phyloP scores from a whole-genome alignment of 2,113 vertebrate genomes.

The Ophiodon elongatus region DNA sequence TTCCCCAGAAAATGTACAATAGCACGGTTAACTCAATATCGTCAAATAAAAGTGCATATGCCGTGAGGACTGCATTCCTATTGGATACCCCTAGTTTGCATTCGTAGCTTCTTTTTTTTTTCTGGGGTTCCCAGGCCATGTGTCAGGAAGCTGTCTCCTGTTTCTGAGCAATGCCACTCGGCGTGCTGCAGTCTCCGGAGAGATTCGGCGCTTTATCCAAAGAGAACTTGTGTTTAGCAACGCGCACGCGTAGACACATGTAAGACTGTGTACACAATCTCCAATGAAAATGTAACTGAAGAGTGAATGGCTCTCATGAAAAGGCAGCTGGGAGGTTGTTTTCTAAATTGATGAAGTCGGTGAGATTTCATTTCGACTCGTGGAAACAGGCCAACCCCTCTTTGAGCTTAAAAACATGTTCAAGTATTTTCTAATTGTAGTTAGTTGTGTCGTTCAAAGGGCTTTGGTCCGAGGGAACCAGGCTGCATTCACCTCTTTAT shows the following conservation, averaged over 20 bases:
- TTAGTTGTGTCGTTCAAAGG: not conserved
- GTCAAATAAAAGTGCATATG: not conserved
- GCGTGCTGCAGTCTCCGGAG: not conserved
- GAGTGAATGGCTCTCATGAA: not conserved
- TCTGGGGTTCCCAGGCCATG: not conserved
- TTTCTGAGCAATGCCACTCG: not conserved
- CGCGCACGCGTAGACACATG: not conserved
- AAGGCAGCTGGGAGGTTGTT: not conserved
- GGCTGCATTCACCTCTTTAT: not conserved
- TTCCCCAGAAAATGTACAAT: not conserved
- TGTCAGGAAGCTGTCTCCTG: slow-evolving; percentile 19
- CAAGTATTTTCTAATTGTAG: not conserved
- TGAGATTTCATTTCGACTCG: not conserved
- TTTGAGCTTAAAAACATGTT: not conserved
- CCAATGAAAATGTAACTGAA: not conserved
- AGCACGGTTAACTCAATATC: not conserved
- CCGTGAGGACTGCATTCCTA: not conserved
- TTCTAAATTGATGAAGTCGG: not conserved
- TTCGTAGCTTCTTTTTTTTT: not conserved
- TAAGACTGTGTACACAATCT: not conserved
- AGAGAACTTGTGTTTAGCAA: not conserved
- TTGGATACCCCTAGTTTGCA: no score
- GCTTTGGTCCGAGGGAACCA: no score
- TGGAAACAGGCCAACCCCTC: not conserved
- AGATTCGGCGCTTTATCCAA: not conserved